A percentile compares a stretch with the other conserved stretches of the same genome.
Evolutionary conservation across 2,888 invertebrate species (phyloP).

Genomic region (Latrodectus hesperus): DNA sequence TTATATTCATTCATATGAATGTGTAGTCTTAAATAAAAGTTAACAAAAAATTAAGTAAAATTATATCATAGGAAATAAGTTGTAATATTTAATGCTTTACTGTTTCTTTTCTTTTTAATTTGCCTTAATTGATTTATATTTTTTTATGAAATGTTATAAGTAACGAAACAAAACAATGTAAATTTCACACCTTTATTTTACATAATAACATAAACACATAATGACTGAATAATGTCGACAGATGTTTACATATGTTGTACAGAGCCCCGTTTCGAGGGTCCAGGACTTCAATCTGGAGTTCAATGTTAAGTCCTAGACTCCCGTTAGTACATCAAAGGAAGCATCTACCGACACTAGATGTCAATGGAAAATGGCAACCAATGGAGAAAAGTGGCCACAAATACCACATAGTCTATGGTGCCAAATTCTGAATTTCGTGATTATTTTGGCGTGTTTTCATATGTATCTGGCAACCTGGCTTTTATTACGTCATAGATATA

Average conservation of each 20-base stretch:
- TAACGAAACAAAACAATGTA: too few relatives aligned
- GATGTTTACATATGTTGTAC: constrained; percentile 53
- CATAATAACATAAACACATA: constrained; percentile 5
- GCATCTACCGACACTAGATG: constrained; percentile 28
- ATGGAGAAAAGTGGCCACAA: background rate
- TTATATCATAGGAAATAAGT: too few relatives aligned
- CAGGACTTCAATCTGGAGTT: constrained; percentile 11
- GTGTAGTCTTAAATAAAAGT: too few relatives aligned
- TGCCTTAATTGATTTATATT: too few relatives aligned
- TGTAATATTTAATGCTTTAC: too few relatives aligned
- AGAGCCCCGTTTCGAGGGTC: constrained; percentile 49
- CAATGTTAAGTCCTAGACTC: constrained; percentile 20
- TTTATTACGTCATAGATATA: too few relatives aligned
- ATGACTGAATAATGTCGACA: constrained; percentile 9
- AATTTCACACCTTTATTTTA: background rate
- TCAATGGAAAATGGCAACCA: background rate
- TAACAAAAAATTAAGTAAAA: too few relatives aligned
- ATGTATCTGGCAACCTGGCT: too few relatives aligned
- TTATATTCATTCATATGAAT: too few relatives aligned
- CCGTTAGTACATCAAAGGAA: constrained; percentile 53
- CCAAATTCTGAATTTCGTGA: too few relatives aligned
- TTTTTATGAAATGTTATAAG: too few relatives aligned
- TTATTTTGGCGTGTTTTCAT: background rate
- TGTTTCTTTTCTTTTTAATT: too few relatives aligned
- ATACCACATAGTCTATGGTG: background rate